Conservation (phyloP, 1,140 invertebrate species). For the Macrobrachium nipponense region DNA sequence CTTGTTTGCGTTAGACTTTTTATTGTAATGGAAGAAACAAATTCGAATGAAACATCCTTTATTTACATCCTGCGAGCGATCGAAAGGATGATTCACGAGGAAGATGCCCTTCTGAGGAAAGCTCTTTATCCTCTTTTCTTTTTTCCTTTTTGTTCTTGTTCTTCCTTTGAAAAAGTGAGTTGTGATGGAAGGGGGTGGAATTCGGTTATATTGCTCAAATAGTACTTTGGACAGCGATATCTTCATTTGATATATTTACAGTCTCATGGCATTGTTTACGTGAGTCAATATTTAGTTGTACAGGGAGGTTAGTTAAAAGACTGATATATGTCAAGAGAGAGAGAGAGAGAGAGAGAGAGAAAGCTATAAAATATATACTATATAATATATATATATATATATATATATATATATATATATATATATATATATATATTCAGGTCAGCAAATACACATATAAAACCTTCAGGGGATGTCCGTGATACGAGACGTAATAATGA, state of each 20-base stretch:
- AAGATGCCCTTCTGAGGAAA: not conserved
- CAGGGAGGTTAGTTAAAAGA: no score
- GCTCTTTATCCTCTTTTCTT: not conserved
- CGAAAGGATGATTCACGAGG: not conserved
- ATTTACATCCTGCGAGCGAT: constrained; percentile 35
- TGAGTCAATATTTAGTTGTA: no score
- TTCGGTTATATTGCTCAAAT: no score
- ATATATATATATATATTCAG: constrained; percentile 10
- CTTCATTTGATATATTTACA: no score
- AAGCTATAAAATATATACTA: not conserved
- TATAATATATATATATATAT: constrained; percentile 20
- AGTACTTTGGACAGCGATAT: no score
- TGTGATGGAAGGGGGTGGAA: no score
- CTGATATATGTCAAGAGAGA: no score
- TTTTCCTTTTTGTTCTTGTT: not conserved
- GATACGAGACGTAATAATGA: no score
- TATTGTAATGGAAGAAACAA: constrained; percentile 28
- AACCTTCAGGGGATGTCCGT: no score
- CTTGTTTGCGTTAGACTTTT: constrained; percentile 33
- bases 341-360: not conserved
- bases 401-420: constrained; percentile 16
- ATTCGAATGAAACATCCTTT: constrained; percentile 29
- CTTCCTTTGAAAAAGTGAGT: no score
- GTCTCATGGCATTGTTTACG: no score
- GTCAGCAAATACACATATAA: not conserved